phyloP scores from a whole-genome alignment of 2,888 invertebrate genomes.

The Xiphydria camelus region DNA sequence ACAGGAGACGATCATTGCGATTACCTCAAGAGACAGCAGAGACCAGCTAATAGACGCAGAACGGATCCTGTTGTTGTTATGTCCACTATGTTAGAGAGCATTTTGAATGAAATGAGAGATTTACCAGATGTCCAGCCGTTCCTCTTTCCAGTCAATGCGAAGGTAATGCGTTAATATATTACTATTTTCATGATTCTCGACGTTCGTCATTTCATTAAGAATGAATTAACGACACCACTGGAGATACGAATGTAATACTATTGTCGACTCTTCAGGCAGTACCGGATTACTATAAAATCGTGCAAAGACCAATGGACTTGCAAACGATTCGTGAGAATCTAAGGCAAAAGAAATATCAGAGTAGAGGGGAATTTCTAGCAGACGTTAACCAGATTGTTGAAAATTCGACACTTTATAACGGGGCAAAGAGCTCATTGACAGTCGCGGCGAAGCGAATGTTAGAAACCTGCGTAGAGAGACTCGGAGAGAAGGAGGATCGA shows the following conservation, averaged over 20 bases:
- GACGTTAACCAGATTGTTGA: slow-evolving; percentile 96
- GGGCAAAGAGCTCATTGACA: slow-evolving; percentile 80
- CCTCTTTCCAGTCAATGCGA: slow-evolving; percentile 90
- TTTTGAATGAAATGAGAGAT: slow-evolving; percentile 89
- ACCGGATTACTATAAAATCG: slow-evolving; percentile 91
- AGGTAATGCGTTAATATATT: slow-evolving; percentile 64
- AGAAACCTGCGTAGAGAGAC: slow-evolving; percentile 81
- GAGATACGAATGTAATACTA: not conserved
- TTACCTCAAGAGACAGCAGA: slow-evolving; percentile 80
- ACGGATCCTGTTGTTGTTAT: slow-evolving; percentile 97
- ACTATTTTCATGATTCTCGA: slow-evolving; percentile 1
- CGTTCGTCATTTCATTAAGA: not conserved
- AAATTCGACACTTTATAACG: slow-evolving; percentile 93
- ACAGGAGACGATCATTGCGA: slow-evolving; percentile 79
- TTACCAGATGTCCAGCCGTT: slow-evolving; percentile 92
- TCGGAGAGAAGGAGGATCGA: slow-evolving; percentile 91
- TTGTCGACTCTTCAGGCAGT: slow-evolving; percentile 65
- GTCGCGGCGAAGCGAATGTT: slow-evolving; percentile 87
- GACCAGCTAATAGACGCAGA: slow-evolving; percentile 85
- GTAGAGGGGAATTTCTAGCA: slow-evolving; percentile 91
- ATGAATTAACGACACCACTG: not conserved
- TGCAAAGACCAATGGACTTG: slow-evolving; percentile 94
- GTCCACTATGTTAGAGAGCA: slow-evolving; percentile 86
- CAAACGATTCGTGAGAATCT: slow-evolving; percentile 93
- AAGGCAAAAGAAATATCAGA: slow-evolving; percentile 87